These are phyloP conservation scores for Prunella strophiata DNA, from an alignment of 2,797 vertebrate species.

Conservation along the genomic window DNA sequence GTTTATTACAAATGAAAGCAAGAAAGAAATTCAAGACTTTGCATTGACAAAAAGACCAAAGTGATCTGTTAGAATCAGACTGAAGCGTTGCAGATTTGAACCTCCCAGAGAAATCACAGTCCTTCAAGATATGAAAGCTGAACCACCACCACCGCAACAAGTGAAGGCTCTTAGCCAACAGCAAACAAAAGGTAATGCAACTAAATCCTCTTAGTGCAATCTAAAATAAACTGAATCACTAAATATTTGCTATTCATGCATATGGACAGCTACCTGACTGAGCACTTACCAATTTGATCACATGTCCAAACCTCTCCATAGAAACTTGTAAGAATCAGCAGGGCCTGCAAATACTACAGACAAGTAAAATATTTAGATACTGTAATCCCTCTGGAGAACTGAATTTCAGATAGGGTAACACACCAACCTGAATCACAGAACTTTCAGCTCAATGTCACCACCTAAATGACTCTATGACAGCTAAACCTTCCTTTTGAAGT, in stretches of 20 bases:
- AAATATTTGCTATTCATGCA: neutral
- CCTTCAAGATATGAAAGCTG: neutral
- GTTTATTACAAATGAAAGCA: conserved; percentile 15
- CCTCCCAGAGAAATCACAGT: neutral
- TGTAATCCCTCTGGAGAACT: neutral
- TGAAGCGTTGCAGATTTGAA: neutral
- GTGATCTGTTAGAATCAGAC: neutral
- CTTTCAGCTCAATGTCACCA: neutral
- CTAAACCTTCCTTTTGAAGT: neutral
- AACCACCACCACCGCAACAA: neutral
- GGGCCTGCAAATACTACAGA: neutral
- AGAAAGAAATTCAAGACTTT: neutral
- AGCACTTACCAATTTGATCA: neutral
- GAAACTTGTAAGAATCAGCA: neutral
- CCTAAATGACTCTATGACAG: neutral
- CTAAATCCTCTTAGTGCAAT: neutral
- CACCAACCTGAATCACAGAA: neutral
- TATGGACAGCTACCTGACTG: neutral
- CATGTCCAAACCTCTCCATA: neutral
- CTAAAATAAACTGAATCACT: neutral
- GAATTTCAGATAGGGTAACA: neutral
- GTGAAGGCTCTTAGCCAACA: neutral
- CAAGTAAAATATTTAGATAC: neutral
- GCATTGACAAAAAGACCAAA: neutral
- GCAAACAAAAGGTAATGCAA: neutral